Base-by-base conservation (phyloP, 2,113 vertebrate genomes). In the Sylvia atricapilla region DNA sequence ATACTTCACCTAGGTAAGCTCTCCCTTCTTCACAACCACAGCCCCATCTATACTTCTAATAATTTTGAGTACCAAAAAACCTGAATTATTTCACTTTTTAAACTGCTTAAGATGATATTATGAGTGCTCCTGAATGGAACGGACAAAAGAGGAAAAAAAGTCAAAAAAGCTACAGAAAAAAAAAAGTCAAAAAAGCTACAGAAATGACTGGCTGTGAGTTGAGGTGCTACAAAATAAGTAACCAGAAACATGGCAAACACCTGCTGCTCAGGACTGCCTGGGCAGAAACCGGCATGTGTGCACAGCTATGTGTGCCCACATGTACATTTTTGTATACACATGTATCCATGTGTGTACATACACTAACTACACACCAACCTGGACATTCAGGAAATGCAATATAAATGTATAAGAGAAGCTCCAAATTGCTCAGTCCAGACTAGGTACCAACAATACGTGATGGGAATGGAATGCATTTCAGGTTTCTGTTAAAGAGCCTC, bases 231-330 rank as follows among this genome's bases (percentile, higher is more conserved):
- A 35, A 70, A 84, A 46, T 15, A 22, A 53, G 37, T 59, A 49
- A 47, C 19, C 35, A 41, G 86, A 69, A 21, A 39, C 33, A 43
- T 44, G 33, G 37, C 6, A 22, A 77, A 43, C 30, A 22, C 1
- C 22, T 41, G 9, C 4, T 66, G 47, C 37, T 86, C 27, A 70
- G 30, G n/a, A 22, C 50, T 50, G 10, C 62, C 31, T 49, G 41
- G 30, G 18, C 63, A 77, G 28, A 62, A 81, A 60, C 19, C 53
- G 33, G 5, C 14, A 8, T 2, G 6, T 9, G 15, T 15, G 20
- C 37, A 43, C 24, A 47, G 63, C 20, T 66, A 1, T 4, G 13
- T 5, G 30, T n/a, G 27, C 22, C 10, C 23, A n/a, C 0, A 0
- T 2, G 3, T 15, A 49, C 35, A 24, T 27, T 20, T 53, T 27